Conservation (phyloP, 1,140 invertebrate genomes). For the Drosophila tristis region DNA sequence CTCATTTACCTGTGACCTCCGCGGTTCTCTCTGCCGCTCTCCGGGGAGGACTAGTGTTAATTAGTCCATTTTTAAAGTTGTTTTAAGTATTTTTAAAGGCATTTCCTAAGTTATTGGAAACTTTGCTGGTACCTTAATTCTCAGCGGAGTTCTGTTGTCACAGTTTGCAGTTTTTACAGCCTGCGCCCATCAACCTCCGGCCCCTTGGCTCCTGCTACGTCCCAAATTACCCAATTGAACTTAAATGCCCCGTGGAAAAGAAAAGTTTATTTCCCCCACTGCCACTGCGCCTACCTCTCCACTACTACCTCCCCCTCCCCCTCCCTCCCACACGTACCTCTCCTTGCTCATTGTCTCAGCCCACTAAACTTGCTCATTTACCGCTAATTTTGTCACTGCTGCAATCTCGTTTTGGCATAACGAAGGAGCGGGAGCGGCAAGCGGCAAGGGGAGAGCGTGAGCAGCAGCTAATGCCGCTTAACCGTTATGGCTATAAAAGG, state of each 20-base stretch:
- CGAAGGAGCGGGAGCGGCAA: conserved; percentile 7
- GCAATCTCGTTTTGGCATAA: conserved; percentile 58
- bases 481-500: conserved; percentile 56
- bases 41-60: no score
- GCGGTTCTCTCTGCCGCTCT: no score
- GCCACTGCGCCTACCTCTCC: neutral
- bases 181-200: no score
- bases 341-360: conserved; percentile 33
- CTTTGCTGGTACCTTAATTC: neutral
- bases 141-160: conserved; percentile 52
- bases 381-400: conserved; percentile 73
- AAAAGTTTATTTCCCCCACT: conserved; percentile 37
- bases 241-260: conserved; percentile 62
- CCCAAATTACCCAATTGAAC: conserved; percentile 20
- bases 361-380: conserved; percentile 77
- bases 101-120: neutral
- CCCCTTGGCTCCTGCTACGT: conserved; percentile 22
- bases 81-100: no score
- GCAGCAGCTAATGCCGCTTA: conserved; percentile 64
- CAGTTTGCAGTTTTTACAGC: conserved; percentile 63
- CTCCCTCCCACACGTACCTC: neutral
- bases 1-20: neutral
- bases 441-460: neutral
- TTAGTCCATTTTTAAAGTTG: no score
- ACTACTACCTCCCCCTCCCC: no score